Evolutionary conservation across 2,113 vertebrate species (phyloP).

Genomic region (Glareola pratincola): DNA sequence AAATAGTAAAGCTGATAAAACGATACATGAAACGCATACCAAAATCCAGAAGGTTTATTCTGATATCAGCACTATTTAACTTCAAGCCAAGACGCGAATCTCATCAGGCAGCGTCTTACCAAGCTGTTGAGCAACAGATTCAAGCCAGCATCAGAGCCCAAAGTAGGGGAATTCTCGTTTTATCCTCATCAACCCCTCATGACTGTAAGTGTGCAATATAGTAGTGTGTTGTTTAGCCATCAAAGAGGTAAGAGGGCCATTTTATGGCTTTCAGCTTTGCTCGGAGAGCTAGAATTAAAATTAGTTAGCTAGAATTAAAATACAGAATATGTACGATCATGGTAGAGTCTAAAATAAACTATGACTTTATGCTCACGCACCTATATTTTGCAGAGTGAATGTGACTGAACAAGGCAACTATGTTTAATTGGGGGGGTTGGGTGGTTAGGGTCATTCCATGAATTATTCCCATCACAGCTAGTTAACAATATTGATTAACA

Average conservation of each 20-base stretch:
- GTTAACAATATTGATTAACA: conserved; percentile 57
- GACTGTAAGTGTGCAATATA: background rate
- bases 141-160: background rate
- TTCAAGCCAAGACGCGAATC: background rate
- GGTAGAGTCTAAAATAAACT: background rate
- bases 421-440: background rate
- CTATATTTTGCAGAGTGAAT: background rate
- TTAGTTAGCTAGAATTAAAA: no score
- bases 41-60: background rate
- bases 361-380: background rate
- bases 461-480: conserved; percentile 44
- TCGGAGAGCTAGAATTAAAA: background rate
- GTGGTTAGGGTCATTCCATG: conserved; percentile 1
- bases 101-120: background rate
- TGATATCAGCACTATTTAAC: background rate
- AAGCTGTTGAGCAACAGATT: background rate
- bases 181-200: background rate
- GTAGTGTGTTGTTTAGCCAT: background rate
- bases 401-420: conserved; percentile 26
- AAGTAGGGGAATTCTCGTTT: background rate
- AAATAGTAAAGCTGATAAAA: conserved; percentile 54
- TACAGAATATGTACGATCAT: background rate
- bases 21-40: background rate
- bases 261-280: background rate
- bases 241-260: background rate